Conservation (phyloP, 2,888 invertebrate species). For the Brenthis hecate region DNA sequence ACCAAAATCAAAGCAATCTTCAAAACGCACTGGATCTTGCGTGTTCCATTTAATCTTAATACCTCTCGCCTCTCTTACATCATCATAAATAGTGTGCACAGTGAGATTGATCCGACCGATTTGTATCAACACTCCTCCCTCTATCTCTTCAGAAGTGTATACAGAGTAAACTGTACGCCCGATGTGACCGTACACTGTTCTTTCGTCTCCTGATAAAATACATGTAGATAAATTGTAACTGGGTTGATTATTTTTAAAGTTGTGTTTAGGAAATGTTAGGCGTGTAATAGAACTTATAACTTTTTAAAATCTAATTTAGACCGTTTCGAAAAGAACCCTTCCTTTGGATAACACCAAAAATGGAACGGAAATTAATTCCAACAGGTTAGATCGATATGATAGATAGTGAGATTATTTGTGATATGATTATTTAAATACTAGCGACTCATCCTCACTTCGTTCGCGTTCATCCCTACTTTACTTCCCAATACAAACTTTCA, state of each 20-base stretch:
- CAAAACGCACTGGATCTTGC: constrained; percentile 53
- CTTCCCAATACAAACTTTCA: too few relatives aligned
- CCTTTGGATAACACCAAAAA: not conserved
- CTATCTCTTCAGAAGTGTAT: constrained; percentile 56
- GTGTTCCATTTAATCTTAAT: constrained; percentile 67
- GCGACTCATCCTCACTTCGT: too few relatives aligned
- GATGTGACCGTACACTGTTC: constrained; percentile 55
- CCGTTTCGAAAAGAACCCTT: too few relatives aligned
- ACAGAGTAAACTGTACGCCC: constrained; percentile 61
- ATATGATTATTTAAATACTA: too few relatives aligned
- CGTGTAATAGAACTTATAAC: too few relatives aligned
- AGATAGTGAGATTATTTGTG: too few relatives aligned
- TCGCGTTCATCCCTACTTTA: too few relatives aligned
- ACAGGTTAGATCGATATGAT: too few relatives aligned
- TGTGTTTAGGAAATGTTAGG: too few relatives aligned
- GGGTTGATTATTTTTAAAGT: too few relatives aligned
- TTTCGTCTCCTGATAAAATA: constrained; percentile 38
- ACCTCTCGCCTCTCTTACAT: constrained; percentile 53
- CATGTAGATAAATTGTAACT: too few relatives aligned
- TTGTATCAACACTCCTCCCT: constrained; percentile 58
- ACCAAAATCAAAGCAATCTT: constrained; percentile 79
- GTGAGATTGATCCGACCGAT: constrained; percentile 61
- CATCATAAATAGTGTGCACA: constrained; percentile 58
- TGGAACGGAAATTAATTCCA: not conserved
- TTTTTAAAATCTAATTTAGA: too few relatives aligned